Evolutionary conservation across 2,797 vertebrate species (phyloP), one percentile per base, ranked within the genome.

Genomic region (Chromobotia macracanthus): DNA sequence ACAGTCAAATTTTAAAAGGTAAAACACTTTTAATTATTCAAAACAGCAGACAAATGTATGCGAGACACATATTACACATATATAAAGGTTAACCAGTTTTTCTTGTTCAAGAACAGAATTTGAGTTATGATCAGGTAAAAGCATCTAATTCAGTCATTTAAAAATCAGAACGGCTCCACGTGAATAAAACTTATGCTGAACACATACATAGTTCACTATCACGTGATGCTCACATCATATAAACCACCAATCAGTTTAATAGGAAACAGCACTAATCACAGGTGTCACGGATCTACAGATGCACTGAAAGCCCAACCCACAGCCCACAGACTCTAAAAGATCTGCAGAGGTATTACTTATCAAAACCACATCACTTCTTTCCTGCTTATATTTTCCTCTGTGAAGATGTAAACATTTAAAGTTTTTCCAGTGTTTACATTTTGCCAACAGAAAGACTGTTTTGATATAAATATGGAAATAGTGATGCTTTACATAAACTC

Each of bases 31-130:
- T 72, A 72, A 56, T 79, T 72, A 58, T 72, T 79, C 23, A 72
- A 79, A 72, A 72, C 77, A 66, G 69, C 77, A 72, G 68, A 79
- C 77, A 79, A 60, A 60, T 60, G 56, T 71, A 71, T 72, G 68
- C 65, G 60, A 56, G 69, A 79, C 35, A 72, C 21, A 71, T 55
- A 71, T 64, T 18, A 19, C 28, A 28, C 28, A 28, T 28, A 2
- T 28, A 38, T 38, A 79, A 79, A 71, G 56, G 56, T 69, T 68
- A 68, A 15, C 21, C 25, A 2, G n/a, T 56, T 35, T 56, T 3
- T 66, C 61, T 67, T 50, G 15, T 56, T 56, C 44, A 19, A 51
- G 53, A 58, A 53, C 46, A 71, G 72, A 74, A 64, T 28, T 65
- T 53, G 58, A 63, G 16, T 51, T 70, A 69, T 70, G 66, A 56